Percentiles rank a stretch among this genome's conserved stretches.
Conservation (phyloP, 1,140 invertebrate genomes). For the Bombus soroeensis region DNA sequence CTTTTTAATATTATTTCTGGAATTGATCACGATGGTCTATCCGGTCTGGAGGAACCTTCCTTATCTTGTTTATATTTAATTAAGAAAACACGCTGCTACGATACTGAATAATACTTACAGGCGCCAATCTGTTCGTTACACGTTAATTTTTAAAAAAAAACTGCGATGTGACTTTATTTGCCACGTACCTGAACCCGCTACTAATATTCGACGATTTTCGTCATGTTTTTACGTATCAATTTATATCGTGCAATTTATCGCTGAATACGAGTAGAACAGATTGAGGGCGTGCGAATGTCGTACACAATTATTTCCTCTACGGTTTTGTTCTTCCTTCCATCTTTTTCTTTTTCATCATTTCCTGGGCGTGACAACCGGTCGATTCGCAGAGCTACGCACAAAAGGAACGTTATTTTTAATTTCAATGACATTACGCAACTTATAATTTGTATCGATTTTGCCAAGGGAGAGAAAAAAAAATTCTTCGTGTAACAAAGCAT, state of each 20-base stretch:
- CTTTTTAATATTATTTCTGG: no score
- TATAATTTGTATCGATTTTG: constrained; percentile 21
- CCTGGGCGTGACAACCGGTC: constrained; percentile 26
- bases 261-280: neutral
- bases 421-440: constrained; percentile 10
- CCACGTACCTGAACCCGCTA: no score
- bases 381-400: neutral
- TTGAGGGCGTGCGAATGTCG: neutral
- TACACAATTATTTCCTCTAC: neutral
- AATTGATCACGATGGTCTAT: no score
- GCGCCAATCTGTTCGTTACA: no score
- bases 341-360: neutral
- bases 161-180: no score
- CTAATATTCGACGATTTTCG: neutral
- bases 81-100: no score
- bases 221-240: neutral
- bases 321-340: neutral
- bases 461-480: neutral
- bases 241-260: neutral
- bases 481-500: constrained; percentile 19
- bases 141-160: neutral
- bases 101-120: no score
- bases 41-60: no score
- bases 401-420: constrained; percentile 21
- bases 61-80: no score